A percentile compares a stretch with the other conserved stretches of the same genome.
Evolutionary conservation across 2,888 invertebrate genomes (phyloP).

Genomic region (Oscheius sp.): DNA sequence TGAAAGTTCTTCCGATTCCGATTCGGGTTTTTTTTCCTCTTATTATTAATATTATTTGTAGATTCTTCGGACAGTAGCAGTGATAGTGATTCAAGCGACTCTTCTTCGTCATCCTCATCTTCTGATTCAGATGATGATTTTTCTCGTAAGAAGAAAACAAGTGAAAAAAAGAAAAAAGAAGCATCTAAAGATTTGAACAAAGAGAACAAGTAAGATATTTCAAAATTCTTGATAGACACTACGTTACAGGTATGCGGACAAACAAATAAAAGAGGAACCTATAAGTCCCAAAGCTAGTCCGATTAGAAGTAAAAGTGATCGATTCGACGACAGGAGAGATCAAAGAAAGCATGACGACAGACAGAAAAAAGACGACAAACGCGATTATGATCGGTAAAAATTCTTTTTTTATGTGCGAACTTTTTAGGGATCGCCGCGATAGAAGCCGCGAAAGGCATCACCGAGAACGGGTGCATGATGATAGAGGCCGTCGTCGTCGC

Average conservation of each 20-base stretch:
- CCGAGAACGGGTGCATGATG: conserved; percentile 22
- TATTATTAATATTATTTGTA: neutral
- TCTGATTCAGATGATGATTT: conserved; percentile 40
- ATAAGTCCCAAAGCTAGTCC: conserved; percentile 2
- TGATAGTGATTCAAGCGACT: conserved; percentile 27
- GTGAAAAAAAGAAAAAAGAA: conserved; percentile 21
- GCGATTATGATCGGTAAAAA: too few species aligned
- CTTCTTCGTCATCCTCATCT: conserved; percentile 40
- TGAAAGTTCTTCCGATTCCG: conserved; percentile 29
- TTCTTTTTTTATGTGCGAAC: too few species aligned
- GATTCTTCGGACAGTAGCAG: neutral
- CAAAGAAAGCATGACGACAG: conserved; percentile 15
- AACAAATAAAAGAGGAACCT: conserved; percentile 29
- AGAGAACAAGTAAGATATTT: neutral
- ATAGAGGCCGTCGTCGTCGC: conserved; percentile 26
- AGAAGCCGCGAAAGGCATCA: conserved; percentile 29
- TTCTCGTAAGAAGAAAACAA: conserved; percentile 41
- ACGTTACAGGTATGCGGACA: conserved; percentile 18
- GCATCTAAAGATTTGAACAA: neutral
- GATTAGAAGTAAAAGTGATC: too few species aligned
- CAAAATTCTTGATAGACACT: neutral
- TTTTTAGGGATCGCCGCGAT: conserved; percentile 13
- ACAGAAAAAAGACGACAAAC: neutral
- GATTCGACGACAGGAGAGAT: conserved; percentile 11
- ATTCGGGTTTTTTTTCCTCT: conserved; percentile 35